Conservation (phyloP, 2,113 vertebrate species). For the Gila orcuttii region DNA sequence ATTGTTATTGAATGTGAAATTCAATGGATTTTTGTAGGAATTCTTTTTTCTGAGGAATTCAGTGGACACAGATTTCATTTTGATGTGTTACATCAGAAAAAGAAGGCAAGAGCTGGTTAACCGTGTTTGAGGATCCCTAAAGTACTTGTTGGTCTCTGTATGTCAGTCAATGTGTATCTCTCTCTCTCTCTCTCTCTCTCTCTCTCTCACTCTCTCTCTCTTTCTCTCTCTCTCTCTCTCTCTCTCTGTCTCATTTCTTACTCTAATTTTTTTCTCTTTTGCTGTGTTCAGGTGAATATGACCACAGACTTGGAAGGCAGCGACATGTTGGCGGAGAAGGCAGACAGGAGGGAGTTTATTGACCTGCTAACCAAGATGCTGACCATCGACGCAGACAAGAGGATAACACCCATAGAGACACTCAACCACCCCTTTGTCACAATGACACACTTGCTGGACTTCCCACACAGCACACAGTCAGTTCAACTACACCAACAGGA, state of each 20-base stretch:
- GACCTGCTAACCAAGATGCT: conserved; percentile 98
- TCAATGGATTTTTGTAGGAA: not conserved
- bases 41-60: not conserved
- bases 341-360: conserved; percentile 96
- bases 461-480: conserved; percentile 97
- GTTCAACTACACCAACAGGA: conserved; percentile 50
- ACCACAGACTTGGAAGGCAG: conserved; percentile 94
- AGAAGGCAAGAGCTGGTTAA: not conserved
- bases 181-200: too few species aligned
- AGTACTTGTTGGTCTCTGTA: not conserved
- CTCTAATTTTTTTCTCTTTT: not conserved
- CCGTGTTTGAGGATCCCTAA: not conserved
- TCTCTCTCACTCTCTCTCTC: not conserved
- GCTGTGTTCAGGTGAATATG: conserved; percentile 90
- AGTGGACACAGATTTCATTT: not conserved
- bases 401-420: conserved; percentile 96
- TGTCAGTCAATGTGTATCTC: not conserved
- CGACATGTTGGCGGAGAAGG: conserved; percentile 97
- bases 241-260: not conserved
- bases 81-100: not conserved
- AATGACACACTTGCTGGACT: conserved; percentile 96
- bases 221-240: not conserved
- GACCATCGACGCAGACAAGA: conserved; percentile 97
- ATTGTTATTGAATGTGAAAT: not conserved
- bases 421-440: conserved; percentile 98